These are phyloP conservation scores for Saturnia pavonia DNA, from an alignment of 2,888 invertebrate genomes.

Conservation along the genomic window DNA sequence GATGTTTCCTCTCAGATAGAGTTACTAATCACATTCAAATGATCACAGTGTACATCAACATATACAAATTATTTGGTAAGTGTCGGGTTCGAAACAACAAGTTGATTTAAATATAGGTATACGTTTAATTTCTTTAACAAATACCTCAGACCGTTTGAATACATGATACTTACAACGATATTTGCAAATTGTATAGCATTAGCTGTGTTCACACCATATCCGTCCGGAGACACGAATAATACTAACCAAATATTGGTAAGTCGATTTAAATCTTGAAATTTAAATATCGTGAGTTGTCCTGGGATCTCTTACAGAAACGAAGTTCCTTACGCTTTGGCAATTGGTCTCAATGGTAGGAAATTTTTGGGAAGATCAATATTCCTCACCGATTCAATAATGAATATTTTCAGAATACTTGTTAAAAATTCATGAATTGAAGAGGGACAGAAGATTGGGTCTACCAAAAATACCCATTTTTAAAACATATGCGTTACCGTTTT, in stretches of 20 bases:
- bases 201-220: constrained; percentile 98
- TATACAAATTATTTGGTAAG: not conserved
- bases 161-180: constrained; percentile 98
- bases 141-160: constrained; percentile 95
- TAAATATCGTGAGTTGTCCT: not conserved
- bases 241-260: constrained; percentile 97
- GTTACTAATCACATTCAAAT: not conserved
- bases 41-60: not conserved
- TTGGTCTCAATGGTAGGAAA: too few species aligned
- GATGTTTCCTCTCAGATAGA: not conserved
- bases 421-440: not conserved
- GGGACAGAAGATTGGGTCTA: not conserved
- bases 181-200: constrained; percentile 99
- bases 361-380: too few species aligned
- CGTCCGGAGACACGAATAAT: constrained; percentile 95
- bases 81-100: not conserved
- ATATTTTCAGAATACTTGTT: not conserved
- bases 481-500: too few species aligned
- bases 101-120: not conserved
- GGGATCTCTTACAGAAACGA: not conserved
- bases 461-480: too few species aligned
- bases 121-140: constrained; percentile 38
- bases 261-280: constrained; percentile 36
- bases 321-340: not conserved
- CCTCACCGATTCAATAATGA: too few species aligned